A percentile compares a stretch with the other conserved stretches of the same genome.
phyloP scores from a whole-genome alignment of 2,797 vertebrate species.

The Monodelphis domestica region DNA sequence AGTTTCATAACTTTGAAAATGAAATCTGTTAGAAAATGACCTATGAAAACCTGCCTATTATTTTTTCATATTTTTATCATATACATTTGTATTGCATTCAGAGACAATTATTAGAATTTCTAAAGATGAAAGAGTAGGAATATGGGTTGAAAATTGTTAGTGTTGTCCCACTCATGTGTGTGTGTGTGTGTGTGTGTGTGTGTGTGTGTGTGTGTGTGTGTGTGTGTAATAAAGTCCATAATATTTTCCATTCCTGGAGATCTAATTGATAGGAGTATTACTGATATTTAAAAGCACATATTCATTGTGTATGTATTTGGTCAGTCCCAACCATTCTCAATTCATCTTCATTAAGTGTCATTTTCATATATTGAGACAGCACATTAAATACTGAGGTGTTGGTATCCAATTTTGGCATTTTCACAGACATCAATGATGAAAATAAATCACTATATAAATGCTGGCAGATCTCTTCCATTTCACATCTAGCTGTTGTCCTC shows the following conservation, averaged over 20 bases:
- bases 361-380: not conserved
- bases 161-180: not conserved
- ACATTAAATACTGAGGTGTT: not conserved
- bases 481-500: not conserved
- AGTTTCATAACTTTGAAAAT: not conserved
- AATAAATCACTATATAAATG: not conserved
- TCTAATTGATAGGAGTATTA: not conserved
- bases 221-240: not conserved
- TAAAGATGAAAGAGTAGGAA: not conserved
- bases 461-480: not conserved
- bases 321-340: not conserved
- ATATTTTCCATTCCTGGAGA: not conserved
- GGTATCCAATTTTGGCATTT: not conserved
- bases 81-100: not conserved
- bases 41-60: not conserved
- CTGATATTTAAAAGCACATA: not conserved
- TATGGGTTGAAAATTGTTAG: not conserved
- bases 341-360: not conserved
- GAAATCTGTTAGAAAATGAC: not conserved
- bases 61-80: not conserved
- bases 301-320: not conserved
- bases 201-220: too few species aligned
- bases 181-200: too few species aligned
- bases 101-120: not conserved
- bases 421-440: not conserved